These are phyloP conservation scores for Elgaria multicarinata DNA, from an alignment of 2,113 vertebrate species.

Conservation along the genomic window DNA sequence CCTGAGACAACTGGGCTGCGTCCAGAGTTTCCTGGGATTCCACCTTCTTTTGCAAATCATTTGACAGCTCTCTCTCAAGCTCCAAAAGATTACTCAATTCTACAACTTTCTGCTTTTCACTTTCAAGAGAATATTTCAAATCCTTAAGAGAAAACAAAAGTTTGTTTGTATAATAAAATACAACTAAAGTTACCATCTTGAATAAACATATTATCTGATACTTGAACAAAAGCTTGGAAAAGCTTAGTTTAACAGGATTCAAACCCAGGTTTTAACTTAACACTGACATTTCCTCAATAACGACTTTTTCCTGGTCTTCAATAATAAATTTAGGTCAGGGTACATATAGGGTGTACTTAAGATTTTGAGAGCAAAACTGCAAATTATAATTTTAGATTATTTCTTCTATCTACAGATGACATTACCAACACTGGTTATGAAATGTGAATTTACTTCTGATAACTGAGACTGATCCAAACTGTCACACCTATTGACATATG, in stretches of 20 bases:
- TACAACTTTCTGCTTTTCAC: slow-evolving; percentile 79
- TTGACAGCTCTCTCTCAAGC: slow-evolving; percentile 81
- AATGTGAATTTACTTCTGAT: not conserved
- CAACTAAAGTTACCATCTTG: not conserved
- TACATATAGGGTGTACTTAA: not conserved
- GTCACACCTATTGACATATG: not conserved
- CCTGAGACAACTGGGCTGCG: slow-evolving; percentile 77
- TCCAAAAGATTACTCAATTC: slow-evolving; percentile 83
- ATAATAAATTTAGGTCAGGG: not conserved
- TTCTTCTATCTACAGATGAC: not conserved
- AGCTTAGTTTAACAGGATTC: not conserved
- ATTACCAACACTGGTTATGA: not conserved
- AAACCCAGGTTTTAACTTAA: not conserved
- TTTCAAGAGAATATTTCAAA: slow-evolving; percentile 85
- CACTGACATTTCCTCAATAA: not conserved
- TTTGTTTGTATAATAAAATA: slow-evolving; percentile 7
- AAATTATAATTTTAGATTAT: not conserved
- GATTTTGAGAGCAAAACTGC: not conserved
- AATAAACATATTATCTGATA: not conserved
- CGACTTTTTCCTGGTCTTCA: not conserved
- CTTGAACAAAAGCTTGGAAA: not conserved
- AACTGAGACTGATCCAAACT: not conserved
- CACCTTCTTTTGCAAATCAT: slow-evolving; percentile 81
- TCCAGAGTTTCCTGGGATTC: slow-evolving; percentile 79
- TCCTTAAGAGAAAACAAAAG: slow-evolving; percentile 80